Evolutionary conservation across 2,797 vertebrate genomes (phyloP).

Genomic region (Enteromius viviparus): DNA sequence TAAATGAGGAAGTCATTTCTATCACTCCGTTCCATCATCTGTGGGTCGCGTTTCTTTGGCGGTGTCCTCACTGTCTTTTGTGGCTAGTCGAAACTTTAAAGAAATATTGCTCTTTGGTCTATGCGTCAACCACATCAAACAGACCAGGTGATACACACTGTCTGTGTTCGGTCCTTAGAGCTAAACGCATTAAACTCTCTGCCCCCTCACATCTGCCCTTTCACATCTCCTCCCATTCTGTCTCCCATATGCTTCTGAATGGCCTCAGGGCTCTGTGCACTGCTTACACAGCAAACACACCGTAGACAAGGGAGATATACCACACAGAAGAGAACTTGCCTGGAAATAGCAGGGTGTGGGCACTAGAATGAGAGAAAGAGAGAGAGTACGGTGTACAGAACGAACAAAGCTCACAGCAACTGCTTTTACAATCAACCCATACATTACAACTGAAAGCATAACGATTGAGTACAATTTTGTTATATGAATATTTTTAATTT

Average conservation of each 20-base stretch:
- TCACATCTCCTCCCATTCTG: conserved; percentile 33
- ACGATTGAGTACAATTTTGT: neutral
- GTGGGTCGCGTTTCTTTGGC: neutral
- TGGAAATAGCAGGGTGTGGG: conserved; percentile 6
- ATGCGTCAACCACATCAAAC: conserved; percentile 38
- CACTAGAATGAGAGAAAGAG: conserved; percentile 11
- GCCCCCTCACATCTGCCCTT: conserved; percentile 24
- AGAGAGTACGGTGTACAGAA: neutral
- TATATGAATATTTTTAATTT: neutral
- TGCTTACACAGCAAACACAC: conserved; percentile 52
- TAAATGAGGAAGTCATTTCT: neutral
- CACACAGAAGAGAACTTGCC: conserved; percentile 4
- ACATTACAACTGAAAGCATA: neutral
- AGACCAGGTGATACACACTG: conserved; percentile 33
- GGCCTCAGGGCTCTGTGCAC: conserved; percentile 23
- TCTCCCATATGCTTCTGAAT: conserved; percentile 15
- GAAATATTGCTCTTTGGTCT: conserved; percentile 23
- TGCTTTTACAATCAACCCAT: neutral
- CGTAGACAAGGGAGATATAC: neutral
- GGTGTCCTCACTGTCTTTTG: neutral
- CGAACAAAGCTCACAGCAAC: conserved; percentile 4
- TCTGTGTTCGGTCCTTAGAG: conserved; percentile 8
- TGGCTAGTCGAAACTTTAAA: conserved; percentile 28
- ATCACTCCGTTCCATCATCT: neutral
- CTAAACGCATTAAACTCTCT: conserved; percentile 30